Evolutionary conservation across 1,140 invertebrate species (phyloP).

Genomic region (Atta texana): DNA sequence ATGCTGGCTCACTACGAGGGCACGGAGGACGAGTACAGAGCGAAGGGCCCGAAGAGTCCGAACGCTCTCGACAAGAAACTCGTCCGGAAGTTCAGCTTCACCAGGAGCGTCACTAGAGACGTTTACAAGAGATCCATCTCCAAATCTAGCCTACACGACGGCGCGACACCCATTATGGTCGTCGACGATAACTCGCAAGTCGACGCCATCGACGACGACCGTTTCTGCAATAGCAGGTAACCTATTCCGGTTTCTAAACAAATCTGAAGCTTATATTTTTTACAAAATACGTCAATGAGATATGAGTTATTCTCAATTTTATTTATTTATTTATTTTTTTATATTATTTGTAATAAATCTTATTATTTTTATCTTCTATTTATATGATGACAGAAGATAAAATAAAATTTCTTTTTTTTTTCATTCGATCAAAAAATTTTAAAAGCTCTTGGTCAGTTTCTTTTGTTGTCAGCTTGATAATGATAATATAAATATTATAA

Average conservation of each 20-base stretch:
- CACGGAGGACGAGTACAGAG: conserved; percentile 78
- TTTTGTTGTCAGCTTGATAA: conserved; percentile 24
- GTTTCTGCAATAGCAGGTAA: conserved; percentile 84
- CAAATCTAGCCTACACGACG: conserved; percentile 89
- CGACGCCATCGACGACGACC: conserved; percentile 83
- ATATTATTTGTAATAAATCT: not conserved
- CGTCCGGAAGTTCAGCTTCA: conserved; percentile 89
- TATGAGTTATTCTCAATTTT: not conserved
- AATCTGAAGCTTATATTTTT: not conserved
- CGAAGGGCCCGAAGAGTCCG: conserved; percentile 85
- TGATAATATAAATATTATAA: not conserved
- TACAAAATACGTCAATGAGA: not conserved
- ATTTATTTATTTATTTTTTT: not conserved
- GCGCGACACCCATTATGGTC: conserved; percentile 89
- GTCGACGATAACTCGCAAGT: conserved; percentile 85
- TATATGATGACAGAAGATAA: not conserved
- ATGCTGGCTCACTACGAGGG: conserved; percentile 84
- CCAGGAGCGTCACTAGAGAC: conserved; percentile 89
- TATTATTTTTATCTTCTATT: not conserved
- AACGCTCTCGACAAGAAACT: conserved; percentile 88
- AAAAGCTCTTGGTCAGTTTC: not conserved
- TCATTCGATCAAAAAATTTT: not conserved
- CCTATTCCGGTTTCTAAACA: not conserved
- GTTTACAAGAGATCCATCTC: conserved; percentile 88
- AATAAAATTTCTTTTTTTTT: not conserved